These are phyloP conservation scores for Anastrepha ludens DNA, from an alignment of 1,140 invertebrate species.

Conservation along the genomic window DNA sequence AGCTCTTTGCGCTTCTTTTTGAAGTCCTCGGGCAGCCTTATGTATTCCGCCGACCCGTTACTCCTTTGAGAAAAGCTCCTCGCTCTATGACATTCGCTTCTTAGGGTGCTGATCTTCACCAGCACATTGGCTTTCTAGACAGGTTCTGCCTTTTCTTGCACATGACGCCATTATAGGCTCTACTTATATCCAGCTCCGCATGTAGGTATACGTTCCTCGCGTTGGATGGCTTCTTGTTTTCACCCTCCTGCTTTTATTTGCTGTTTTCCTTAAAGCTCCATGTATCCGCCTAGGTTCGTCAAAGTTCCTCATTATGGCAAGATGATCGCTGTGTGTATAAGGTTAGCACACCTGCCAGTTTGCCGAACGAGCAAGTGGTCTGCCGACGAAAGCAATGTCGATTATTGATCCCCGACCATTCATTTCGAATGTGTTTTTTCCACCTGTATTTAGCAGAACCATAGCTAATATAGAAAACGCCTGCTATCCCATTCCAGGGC, in stretches of 20 bases:
- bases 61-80: neutral
- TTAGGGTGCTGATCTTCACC: neutral
- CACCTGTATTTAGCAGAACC: neutral
- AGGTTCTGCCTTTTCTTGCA: too few relatives aligned
- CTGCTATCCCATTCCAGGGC: too few relatives aligned
- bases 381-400: neutral
- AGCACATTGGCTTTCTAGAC: neutral
- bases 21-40: neutral
- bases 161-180: too few relatives aligned
- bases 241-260: neutral
- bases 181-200: too few relatives aligned
- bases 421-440: neutral
- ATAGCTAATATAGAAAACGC: too few relatives aligned
- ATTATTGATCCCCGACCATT: neutral
- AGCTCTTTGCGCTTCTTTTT: too few relatives aligned
- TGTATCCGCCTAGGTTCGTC: too few relatives aligned
- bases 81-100: neutral
- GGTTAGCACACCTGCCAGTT: neutral
- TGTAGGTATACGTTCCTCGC: too few relatives aligned
- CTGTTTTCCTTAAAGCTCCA: too few relatives aligned
- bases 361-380: neutral
- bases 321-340: neutral
- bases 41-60: neutral
- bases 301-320: too few relatives aligned
- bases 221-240: neutral